Base-by-base conservation (phyloP, 2,888 invertebrate genomes). In the Lordiphosa andalusiaca region DNA sequence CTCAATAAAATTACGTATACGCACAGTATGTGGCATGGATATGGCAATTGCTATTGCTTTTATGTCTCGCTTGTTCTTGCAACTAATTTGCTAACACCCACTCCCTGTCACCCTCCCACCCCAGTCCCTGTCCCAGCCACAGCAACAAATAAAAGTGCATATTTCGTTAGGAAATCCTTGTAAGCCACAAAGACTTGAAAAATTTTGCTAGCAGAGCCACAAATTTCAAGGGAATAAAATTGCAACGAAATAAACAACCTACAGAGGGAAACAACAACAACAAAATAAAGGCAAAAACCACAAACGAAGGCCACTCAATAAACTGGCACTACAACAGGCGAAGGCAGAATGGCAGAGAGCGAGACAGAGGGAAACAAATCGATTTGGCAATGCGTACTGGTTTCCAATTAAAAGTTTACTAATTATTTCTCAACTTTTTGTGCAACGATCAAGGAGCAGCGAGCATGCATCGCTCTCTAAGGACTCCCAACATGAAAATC, bases 401-500 rank as follows among this genome's bases (percentile, higher is more conserved):
- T 78, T 82, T 77, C 80, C 80, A 80, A 80, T 80, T 80, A 80
- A 80, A 80, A 80, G 80, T 80, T 80, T 80, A 82, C 80, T 80
- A 80, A 80, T 80, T 80, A 80, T 80, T 80, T 80, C 80, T 82
- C 77, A 80, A 84, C 82, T 80, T 80, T 80, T 84, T 72, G 72
- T 82, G 47, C 73, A 63, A 58, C 84, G 78, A 80, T 84, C 82
- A 84, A 78, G 80, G 65, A 77, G 74, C 69, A 81, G 60, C 68
- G 72, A 72, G 74, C 78, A 84, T 80, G 78, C 77, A 73, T 70
- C 71, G 64, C 35, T 48, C 40, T 21, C 48, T 30, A 40, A 41
- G 42, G 48, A 58, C 41, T 16, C 48, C 50, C 44, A 44, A 46
- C 51, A 42, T 48, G 52, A 39, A 59, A 53, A 56, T 53, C 53